phyloP scores from a whole-genome alignment of 1,140 invertebrate species.

The Trachymyrmex cornetzi region DNA sequence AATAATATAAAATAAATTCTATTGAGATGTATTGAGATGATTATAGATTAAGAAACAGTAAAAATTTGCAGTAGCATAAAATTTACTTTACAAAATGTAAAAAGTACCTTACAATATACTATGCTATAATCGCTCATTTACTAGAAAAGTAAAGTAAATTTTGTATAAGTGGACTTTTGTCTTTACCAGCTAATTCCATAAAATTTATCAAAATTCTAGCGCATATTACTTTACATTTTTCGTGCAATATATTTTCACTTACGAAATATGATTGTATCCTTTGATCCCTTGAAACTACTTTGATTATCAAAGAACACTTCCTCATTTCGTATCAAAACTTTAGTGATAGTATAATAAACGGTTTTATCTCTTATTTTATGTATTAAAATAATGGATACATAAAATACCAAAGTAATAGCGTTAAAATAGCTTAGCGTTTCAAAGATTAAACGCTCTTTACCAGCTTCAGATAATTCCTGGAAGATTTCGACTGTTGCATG shows the following conservation, averaged over 20 bases:
- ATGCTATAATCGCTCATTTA: too few species aligned
- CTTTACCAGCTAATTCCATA: too few species aligned
- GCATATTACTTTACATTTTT: too few species aligned
- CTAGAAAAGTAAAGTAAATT: too few species aligned
- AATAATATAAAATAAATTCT: too few species aligned
- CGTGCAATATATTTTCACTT: background rate
- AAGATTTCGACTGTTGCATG: constrained; percentile 5
- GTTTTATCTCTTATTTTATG: background rate
- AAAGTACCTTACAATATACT: too few species aligned
- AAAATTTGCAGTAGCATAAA: too few species aligned
- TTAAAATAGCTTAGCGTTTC: background rate
- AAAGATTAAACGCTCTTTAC: background rate
- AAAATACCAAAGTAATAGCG: background rate
- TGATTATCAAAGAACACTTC: background rate
- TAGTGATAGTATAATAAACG: background rate
- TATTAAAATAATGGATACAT: background rate
- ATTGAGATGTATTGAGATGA: too few species aligned
- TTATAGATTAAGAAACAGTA: too few species aligned
- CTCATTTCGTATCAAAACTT: background rate
- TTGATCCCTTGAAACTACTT: background rate
- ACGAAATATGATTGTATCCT: background rate
- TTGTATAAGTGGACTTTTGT: too few species aligned
- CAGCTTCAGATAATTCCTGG: background rate
- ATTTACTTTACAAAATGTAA: too few species aligned
- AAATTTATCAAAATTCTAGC: too few species aligned